Percentiles rank a stretch among this genome's conserved stretches.
These are phyloP conservation scores for Triplophysa tibetana DNA, from an alignment of 2,113 vertebrate genomes.

Conservation along the genomic window DNA sequence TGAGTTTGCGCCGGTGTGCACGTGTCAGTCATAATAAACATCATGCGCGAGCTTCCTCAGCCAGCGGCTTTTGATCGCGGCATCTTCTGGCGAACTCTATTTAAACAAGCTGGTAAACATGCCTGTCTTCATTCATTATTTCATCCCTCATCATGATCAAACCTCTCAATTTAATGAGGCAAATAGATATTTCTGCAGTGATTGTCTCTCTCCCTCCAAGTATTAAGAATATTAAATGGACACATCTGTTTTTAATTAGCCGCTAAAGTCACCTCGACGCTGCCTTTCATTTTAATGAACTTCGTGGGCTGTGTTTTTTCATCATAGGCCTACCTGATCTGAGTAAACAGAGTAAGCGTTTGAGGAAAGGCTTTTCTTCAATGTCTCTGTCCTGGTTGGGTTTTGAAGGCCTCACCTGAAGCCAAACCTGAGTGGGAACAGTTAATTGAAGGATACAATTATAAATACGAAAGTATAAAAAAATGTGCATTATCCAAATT, in stretches of 20 bases:
- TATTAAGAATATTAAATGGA: slow-evolving; percentile 85
- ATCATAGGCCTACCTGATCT: slow-evolving; percentile 61
- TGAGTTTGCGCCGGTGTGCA: slow-evolving; percentile 40
- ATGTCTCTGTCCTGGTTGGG: neutral
- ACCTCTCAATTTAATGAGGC: slow-evolving; percentile 80
- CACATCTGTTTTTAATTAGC: slow-evolving; percentile 85
- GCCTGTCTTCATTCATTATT: slow-evolving; percentile 81
- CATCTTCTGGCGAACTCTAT: slow-evolving; percentile 67
- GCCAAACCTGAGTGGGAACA: no score
- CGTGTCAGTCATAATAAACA: slow-evolving; percentile 57
- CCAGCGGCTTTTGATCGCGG: slow-evolving; percentile 41
- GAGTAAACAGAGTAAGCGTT: slow-evolving; percentile 1
- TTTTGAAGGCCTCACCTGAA: neutral
- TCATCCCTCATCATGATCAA: slow-evolving; percentile 77
- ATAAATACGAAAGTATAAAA: no score
- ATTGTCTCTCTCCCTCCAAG: slow-evolving; percentile 82
- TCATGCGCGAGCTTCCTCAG: slow-evolving; percentile 38
- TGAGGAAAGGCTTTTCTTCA: neutral
- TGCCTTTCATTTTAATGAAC: slow-evolving; percentile 80
- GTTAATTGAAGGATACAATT: no score
- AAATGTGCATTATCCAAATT: no score
- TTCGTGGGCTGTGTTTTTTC: slow-evolving; percentile 57
- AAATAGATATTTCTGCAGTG: slow-evolving; percentile 79
- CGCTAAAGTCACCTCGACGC: slow-evolving; percentile 79
- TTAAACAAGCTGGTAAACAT: slow-evolving; percentile 78